phyloP scores from a whole-genome alignment of 1,140 invertebrate genomes.

The Marisa cornuarietis region DNA sequence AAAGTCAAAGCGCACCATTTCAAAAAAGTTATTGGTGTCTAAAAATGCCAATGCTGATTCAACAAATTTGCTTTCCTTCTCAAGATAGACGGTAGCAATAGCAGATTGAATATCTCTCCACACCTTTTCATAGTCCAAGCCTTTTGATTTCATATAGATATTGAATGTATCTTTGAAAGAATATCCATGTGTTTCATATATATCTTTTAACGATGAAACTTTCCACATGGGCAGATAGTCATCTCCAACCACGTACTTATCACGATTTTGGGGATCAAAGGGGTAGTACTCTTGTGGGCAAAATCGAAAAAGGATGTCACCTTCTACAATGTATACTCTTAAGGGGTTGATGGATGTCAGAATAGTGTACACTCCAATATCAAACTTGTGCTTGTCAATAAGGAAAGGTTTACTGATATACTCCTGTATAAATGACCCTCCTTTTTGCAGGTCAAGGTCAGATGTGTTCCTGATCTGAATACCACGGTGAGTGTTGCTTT shows the following conservation, averaged over 20 bases:
- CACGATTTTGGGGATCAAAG: conserved; percentile 81
- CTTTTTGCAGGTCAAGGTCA: conserved; percentile 78
- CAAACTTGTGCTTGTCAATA: conserved; percentile 81
- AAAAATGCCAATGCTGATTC: conserved; percentile 41
- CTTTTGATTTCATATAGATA: conserved; percentile 76
- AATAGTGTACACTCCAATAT: conserved; percentile 94
- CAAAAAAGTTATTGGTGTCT: conserved; percentile 84
- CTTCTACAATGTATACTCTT: conserved; percentile 87
- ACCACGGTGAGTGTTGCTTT: conserved; percentile 90
- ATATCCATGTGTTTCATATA: conserved; percentile 80
- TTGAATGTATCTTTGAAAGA: conserved; percentile 90
- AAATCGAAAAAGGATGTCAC: conserved; percentile 90
- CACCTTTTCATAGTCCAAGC: conserved; percentile 77
- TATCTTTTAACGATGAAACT: conserved; percentile 80
- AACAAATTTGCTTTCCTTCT: conserved; percentile 76
- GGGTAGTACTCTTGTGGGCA: conserved; percentile 93
- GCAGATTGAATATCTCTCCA: conserved; percentile 86
- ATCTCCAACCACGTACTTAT: conserved; percentile 95
- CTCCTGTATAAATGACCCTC: conserved; percentile 89
- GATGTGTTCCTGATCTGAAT: conserved; percentile 78
- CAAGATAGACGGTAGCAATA: conserved; percentile 77
- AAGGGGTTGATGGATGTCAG: conserved; percentile 91
- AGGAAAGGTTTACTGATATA: conserved; percentile 82
- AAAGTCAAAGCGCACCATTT: conserved; percentile 93
- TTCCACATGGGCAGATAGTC: conserved; percentile 95